Evolutionary conservation across 2,113 vertebrate genomes (phyloP).

Genomic region (Loxodonta africana): DNA sequence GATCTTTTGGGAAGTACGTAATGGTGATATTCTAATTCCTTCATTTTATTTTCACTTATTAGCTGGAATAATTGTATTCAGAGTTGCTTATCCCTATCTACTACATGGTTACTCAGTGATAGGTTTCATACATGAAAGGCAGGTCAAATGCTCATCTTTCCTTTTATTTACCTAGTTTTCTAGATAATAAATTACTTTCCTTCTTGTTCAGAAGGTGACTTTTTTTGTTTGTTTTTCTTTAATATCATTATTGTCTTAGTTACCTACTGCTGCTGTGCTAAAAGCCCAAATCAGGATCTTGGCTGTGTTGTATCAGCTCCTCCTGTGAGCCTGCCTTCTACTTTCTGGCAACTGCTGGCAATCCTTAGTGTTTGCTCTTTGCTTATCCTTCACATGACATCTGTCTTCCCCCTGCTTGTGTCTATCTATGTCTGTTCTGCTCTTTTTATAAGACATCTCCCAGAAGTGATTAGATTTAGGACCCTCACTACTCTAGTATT

Average conservation of each 20-base stretch:
- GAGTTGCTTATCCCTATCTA: not conserved
- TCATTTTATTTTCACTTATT: slow-evolving; percentile 35
- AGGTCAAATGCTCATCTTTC: not conserved
- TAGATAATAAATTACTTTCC: not conserved
- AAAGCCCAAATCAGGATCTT: not conserved
- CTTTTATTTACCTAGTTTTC: slow-evolving; percentile 21
- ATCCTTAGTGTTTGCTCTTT: not conserved
- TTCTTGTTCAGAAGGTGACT: not conserved
- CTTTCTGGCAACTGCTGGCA: not conserved
- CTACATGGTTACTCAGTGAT: not conserved
- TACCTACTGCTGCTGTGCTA: not conserved
- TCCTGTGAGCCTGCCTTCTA: not conserved
- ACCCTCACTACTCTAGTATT: no score
- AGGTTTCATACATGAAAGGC: slow-evolving; percentile 1
- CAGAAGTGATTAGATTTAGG: no score
- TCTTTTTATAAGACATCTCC: no score
- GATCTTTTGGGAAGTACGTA: not conserved
- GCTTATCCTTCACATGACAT: not conserved
- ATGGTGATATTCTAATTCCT: not conserved
- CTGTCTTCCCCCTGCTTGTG: no score
- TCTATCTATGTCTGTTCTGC: not conserved
- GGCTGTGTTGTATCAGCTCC: not conserved
- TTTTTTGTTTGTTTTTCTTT: not conserved
- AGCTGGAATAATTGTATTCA: not conserved
- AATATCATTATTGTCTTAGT: not conserved